Evolutionary conservation across 2,888 invertebrate species (phyloP), one percentile per base, ranked within the genome.

Genomic region (Agonopterix subpropinquella): DNA sequence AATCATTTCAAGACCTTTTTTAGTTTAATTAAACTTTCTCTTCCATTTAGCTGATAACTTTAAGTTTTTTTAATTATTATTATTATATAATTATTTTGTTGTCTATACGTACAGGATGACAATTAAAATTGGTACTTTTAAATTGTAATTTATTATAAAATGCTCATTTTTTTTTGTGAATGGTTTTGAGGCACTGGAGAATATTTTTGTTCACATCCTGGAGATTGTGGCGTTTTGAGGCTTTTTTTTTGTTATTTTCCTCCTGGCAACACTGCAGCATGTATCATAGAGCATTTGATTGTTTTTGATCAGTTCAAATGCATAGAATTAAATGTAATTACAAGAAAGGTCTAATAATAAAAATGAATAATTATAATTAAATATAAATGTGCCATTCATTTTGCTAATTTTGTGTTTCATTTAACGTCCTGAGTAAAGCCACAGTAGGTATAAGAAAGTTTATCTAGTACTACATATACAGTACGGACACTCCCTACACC

Each of bases 341-440:
- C 82, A 80, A 82, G 77, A 84, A 86, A 86, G 82, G 80, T 87
- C 80, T 87, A 82, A 88, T 84, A 85, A 87, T 87, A 84, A 88
- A 87, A 87, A 42, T 84, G 83, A 81, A 87, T 88, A 87, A 87
- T 89, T 80, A 81, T 89, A 89, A 89, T 89, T 88, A 89, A 89
- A 86, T 85, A 87, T 87, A 87, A 87, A 89, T 88, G 89, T 89
- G 89, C 89, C 89, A 89, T 89, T 88, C 89, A 88, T 89, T 89
- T 89, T 89, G 89, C 88, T 87, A 88, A 70, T 70, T 62, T 69
- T 73, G 85, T 74, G 84, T 88, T 89, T 88, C 73, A 85, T 89
- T 42, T 42, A 10, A 28, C 28, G 7, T 28, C 28, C n/a, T n/a
- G n/a, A n/a, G n/a, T n/a, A n/a, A n/a, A n/a, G n/a, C n/a, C n/a